phyloP scores from a whole-genome alignment of 2,113 vertebrate species.

The Phrynosoma platyrhinos region DNA sequence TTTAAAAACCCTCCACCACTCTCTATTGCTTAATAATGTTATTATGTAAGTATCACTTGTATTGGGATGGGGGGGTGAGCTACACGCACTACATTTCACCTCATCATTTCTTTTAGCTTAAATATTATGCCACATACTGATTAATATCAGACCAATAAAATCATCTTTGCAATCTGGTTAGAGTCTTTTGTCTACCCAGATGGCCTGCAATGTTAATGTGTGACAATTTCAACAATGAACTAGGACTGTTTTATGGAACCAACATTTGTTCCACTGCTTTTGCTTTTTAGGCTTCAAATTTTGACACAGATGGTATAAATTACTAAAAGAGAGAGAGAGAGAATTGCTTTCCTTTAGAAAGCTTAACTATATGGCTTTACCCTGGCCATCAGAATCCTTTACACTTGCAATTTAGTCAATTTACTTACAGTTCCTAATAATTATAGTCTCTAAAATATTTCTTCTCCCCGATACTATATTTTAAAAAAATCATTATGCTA shows the following conservation, averaged over 20 bases:
- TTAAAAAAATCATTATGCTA: slow-evolving; percentile 69
- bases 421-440: slow-evolving; percentile 83
- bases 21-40: slow-evolving; percentile 48
- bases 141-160: slow-evolving; percentile 88
- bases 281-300: slow-evolving; percentile 85
- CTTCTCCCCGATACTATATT: slow-evolving; percentile 47
- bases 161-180: slow-evolving; percentile 85
- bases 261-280: slow-evolving; percentile 88
- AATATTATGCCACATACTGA: slow-evolving; percentile 86
- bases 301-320: slow-evolving; percentile 91
- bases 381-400: slow-evolving; percentile 83
- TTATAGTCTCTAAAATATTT: slow-evolving; percentile 79
- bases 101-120: slow-evolving; percentile 83
- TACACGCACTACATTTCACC: slow-evolving; percentile 78
- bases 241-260: slow-evolving; percentile 88
- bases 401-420: slow-evolving; percentile 84
- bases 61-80: slow-evolving; percentile 50
- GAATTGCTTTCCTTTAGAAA: slow-evolving; percentile 84
- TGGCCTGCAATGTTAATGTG: slow-evolving; percentile 88
- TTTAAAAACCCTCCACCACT: not conserved
- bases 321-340: slow-evolving; percentile 87
- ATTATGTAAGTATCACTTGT: slow-evolving; percentile 57
- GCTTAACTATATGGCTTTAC: slow-evolving; percentile 88
- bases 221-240: slow-evolving; percentile 90
- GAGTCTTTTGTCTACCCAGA: slow-evolving; percentile 88